phyloP scores from a whole-genome alignment of 2,113 vertebrate species.

The Budorcas taxicolor region DNA sequence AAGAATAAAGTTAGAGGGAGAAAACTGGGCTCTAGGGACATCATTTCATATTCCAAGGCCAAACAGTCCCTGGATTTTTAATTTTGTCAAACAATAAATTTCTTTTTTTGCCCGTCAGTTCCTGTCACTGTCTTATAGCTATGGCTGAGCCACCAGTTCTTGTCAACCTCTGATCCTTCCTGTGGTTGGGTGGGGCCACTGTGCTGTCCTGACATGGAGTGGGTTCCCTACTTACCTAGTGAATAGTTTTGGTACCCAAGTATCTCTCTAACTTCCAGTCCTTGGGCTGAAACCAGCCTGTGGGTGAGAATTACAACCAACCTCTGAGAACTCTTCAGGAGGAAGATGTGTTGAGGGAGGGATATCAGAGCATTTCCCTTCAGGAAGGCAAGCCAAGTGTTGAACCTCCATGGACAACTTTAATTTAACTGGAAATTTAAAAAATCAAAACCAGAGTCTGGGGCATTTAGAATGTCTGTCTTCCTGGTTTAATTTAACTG shows the following conservation, averaged over 20 bases:
- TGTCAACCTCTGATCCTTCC: not conserved
- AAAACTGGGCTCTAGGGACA: not conserved
- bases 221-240: not conserved
- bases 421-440: conserved; percentile 64
- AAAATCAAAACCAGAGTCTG: conserved; percentile 54
- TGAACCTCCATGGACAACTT: conserved; percentile 46
- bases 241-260: not conserved
- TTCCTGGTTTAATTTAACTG: conserved; percentile 49
- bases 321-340: not conserved
- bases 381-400: not conserved
- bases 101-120: not conserved
- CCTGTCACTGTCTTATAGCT: not conserved
- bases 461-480: conserved; percentile 58
- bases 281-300: not conserved
- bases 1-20: not conserved
- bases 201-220: not conserved
- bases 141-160: not conserved
- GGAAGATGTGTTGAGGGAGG: not conserved
- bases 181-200: not conserved
- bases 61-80: not conserved
- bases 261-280: not conserved
- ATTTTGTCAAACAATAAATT: not conserved
- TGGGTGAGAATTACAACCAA: not conserved
- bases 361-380: not conserved
- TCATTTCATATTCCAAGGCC: not conserved